Conservation (phyloP, 2,113 vertebrate species). For the Brachyistius frenatus region DNA sequence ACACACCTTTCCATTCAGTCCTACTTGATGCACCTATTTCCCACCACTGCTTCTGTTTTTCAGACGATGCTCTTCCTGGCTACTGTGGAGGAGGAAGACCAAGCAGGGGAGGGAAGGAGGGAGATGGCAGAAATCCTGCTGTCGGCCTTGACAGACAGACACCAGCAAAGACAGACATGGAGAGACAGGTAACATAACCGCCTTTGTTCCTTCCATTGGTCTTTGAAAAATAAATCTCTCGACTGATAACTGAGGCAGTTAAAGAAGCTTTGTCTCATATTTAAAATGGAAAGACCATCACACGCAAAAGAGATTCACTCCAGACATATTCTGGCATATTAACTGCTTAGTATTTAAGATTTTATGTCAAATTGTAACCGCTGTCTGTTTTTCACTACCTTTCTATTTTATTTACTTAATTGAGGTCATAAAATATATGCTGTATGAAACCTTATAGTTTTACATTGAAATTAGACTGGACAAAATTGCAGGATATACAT, state of each 20-base stretch:
- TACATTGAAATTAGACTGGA: too few relatives aligned
- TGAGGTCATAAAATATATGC: too few relatives aligned
- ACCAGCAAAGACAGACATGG: slow-evolving; percentile 93
- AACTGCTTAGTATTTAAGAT: background rate
- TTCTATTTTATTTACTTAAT: too few relatives aligned
- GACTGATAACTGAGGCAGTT: slow-evolving; percentile 29
- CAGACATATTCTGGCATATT: background rate
- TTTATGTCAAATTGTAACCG: too few relatives aligned
- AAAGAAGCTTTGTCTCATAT: slow-evolving; percentile 1
- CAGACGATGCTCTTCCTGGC: slow-evolving; percentile 89
- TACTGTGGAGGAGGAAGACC: slow-evolving; percentile 81
- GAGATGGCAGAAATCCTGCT: slow-evolving; percentile 88
- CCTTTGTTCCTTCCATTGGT: slow-evolving; percentile 27
- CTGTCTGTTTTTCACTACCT: too few relatives aligned
- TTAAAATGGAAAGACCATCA: slow-evolving; percentile 4
- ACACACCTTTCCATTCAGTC: slow-evolving; percentile 1
- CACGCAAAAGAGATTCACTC: background rate
- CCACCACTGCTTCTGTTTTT: slow-evolving; percentile 62
- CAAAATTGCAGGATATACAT: too few relatives aligned
- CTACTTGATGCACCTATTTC: background rate
- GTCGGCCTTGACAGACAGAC: slow-evolving; percentile 87
- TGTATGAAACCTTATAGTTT: too few relatives aligned
- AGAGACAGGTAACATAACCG: slow-evolving; percentile 87
- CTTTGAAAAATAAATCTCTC: slow-evolving; percentile 17
- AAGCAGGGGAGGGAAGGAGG: slow-evolving; percentile 83